These are phyloP conservation scores for Drosophila cracens DNA, from an alignment of 2,888 invertebrate genomes.

Conservation along the genomic window DNA sequence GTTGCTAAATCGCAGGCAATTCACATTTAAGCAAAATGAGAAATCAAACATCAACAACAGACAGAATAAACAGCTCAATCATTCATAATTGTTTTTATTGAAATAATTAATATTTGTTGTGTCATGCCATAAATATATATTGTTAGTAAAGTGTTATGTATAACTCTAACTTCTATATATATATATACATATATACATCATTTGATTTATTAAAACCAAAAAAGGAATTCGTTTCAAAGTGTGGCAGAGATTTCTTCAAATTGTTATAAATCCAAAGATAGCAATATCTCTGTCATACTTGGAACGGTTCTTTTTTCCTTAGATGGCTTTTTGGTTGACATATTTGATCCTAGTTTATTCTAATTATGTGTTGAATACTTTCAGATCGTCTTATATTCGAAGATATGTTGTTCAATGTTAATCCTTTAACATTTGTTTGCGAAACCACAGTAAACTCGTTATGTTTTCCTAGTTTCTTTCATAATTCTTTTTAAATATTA, in stretches of 20 bases:
- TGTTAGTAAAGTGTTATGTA: constrained; percentile 75
- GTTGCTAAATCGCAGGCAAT: constrained; percentile 18
- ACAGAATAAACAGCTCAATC: constrained; percentile 59
- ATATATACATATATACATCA: constrained; percentile 20
- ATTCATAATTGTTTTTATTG: constrained; percentile 77
- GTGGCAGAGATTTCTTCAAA: not conserved
- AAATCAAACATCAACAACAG: constrained; percentile 48
- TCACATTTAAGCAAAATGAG: constrained; percentile 24
- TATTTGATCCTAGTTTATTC: constrained; percentile 28
- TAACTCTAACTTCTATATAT: constrained; percentile 71
- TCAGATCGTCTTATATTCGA: constrained; percentile 9
- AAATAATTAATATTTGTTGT: constrained; percentile 81
- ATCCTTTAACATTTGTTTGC: constrained; percentile 46
- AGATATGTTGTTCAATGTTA: constrained; percentile 43
- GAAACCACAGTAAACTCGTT: constrained; percentile 20
- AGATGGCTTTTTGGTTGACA: constrained; percentile 42
- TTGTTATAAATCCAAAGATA: not conserved
- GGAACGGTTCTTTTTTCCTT: constrained; percentile 16
- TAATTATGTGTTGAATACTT: constrained; percentile 30
- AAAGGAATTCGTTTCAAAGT: constrained; percentile 17
- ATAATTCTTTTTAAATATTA: constrained; percentile 1
- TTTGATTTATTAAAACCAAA: constrained; percentile 35
- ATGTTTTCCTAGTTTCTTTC: constrained; percentile 10
- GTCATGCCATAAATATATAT: constrained; percentile 82
- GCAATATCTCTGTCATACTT: constrained; percentile 2